Conservation (phyloP, 2,888 invertebrate species). For the Octonoba sinensis region DNA sequence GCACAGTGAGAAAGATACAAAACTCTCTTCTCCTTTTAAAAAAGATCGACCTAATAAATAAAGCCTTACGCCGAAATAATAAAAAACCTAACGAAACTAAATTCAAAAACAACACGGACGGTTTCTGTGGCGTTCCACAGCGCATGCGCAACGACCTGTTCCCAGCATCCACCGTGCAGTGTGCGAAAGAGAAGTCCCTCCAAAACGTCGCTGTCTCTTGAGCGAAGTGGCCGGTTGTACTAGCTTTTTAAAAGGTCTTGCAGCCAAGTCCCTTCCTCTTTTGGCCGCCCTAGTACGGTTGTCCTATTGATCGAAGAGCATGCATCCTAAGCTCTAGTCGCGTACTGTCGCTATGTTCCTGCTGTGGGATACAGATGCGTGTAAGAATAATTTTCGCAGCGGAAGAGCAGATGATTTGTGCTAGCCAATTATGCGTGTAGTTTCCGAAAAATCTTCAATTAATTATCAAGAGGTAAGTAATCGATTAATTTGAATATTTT, state of each 20-base stretch:
- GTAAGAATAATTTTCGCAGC: slow-evolving; percentile 23
- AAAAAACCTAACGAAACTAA: too few relatives aligned
- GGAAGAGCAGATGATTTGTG: too few relatives aligned
- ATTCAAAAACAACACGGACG: not conserved
- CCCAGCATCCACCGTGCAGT: slow-evolving; percentile 33
- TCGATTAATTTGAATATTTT: too few relatives aligned
- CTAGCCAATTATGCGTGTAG: too few relatives aligned
- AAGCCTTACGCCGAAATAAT: too few relatives aligned
- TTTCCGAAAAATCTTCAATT: too few relatives aligned
- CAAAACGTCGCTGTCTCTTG: slow-evolving; percentile 28
- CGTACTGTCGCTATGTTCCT: slow-evolving; percentile 38
- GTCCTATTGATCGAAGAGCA: slow-evolving; percentile 53
- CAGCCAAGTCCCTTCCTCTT: slow-evolving; percentile 1
- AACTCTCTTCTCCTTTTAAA: too few relatives aligned
- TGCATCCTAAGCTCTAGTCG: slow-evolving; percentile 10
- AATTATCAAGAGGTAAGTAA: too few relatives aligned
- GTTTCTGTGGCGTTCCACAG: not conserved
- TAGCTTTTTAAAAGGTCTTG: slow-evolving; percentile 33
- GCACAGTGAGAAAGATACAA: too few relatives aligned
- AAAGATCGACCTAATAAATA: too few relatives aligned
- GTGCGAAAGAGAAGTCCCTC: slow-evolving; percentile 20
- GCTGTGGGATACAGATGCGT: slow-evolving; percentile 32
- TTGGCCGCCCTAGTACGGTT: slow-evolving; percentile 48
- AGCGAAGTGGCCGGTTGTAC: slow-evolving; percentile 8
- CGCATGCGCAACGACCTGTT: slow-evolving; percentile 59